Conservation (phyloP, 2,888 invertebrate genomes). For the Glyphotaelius pellucidus region DNA sequence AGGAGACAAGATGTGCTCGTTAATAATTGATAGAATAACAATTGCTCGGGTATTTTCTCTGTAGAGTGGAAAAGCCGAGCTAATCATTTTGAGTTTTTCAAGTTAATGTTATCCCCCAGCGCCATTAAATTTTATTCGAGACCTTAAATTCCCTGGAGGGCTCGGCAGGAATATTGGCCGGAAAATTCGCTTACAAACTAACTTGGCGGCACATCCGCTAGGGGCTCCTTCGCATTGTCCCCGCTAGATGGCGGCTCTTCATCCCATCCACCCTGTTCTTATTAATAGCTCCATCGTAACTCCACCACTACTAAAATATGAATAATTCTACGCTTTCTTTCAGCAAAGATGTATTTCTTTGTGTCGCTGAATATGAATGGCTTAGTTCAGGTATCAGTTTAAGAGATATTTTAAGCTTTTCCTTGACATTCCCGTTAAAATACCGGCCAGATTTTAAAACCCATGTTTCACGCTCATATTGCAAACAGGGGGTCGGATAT, state of each 20-base stretch:
- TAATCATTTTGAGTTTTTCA: conserved; percentile 43
- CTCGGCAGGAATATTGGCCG: conserved; percentile 18
- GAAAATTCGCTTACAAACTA: conserved; percentile 38
- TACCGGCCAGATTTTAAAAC: too few species aligned
- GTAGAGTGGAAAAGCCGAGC: conserved; percentile 15
- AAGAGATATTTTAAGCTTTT: neutral
- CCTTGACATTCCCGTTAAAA: too few species aligned
- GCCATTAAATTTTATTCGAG: conserved; percentile 43
- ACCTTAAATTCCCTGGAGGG: conserved; percentile 37
- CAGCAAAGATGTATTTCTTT: neutral
- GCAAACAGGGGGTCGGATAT: too few species aligned
- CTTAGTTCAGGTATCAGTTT: neutral
- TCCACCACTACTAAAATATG: neutral
- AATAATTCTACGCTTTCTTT: neutral
- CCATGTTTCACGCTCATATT: too few species aligned
- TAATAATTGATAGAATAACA: conserved; percentile 14
- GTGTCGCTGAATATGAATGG: neutral
- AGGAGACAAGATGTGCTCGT: neutral
- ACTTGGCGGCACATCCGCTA: neutral
- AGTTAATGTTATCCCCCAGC: conserved; percentile 31
- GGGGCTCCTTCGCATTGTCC: neutral
- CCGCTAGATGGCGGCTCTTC: neutral
- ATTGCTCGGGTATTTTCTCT: neutral
- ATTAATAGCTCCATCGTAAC: neutral
- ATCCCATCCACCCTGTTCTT: neutral